Evolutionary conservation across 2,113 vertebrate species (phyloP).

Genomic region (Sciurus niger): DNA sequence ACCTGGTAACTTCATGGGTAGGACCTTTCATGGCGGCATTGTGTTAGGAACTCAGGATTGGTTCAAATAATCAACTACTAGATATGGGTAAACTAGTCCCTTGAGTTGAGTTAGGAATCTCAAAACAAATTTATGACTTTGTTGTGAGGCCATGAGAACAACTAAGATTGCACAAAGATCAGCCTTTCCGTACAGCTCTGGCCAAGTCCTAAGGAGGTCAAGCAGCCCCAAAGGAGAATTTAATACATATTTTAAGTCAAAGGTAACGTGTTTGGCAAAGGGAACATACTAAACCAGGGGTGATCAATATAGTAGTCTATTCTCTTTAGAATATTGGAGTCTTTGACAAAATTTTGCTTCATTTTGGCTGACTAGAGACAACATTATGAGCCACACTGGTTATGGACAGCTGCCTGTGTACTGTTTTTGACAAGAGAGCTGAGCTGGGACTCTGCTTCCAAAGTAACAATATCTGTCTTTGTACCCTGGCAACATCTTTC

Average conservation of each 20-base stretch:
- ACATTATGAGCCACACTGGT: background rate
- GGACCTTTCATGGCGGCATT: background rate
- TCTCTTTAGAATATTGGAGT: constrained; percentile 18
- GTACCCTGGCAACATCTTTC: background rate
- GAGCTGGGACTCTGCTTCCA: background rate
- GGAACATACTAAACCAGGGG: background rate
- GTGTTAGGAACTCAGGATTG: background rate
- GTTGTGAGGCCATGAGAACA: background rate
- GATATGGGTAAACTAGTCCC: background rate
- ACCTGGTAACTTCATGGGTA: background rate
- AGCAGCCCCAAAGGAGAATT: background rate
- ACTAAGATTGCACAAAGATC: background rate
- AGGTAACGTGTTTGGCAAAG: background rate
- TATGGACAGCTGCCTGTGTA: background rate
- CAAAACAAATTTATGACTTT: constrained; percentile 12
- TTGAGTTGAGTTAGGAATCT: background rate
- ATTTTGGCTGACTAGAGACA: constrained; percentile 28
- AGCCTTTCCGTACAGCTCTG: background rate
- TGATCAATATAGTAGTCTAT: constrained; percentile 8
- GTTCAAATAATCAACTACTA: background rate
- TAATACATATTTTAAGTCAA: background rate
- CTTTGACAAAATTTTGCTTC: background rate
- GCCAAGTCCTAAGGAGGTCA: background rate
- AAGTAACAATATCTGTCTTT: background rate
- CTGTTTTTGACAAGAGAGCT: background rate